Base-by-base conservation (phyloP, 2,797 vertebrate species). In the Dipus sagitta region DNA sequence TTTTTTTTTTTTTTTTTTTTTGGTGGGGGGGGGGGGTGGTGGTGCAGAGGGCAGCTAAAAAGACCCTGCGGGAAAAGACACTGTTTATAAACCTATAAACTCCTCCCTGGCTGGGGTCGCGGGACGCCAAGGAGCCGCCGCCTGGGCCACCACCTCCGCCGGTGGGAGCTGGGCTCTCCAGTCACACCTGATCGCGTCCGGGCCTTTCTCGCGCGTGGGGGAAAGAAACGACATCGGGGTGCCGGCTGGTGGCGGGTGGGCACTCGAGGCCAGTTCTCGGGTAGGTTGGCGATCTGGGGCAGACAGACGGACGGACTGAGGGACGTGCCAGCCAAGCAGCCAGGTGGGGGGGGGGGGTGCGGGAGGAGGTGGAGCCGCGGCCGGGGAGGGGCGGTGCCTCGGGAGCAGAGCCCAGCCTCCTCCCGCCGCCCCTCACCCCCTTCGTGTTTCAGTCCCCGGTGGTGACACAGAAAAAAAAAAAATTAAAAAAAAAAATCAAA, bases 361-460 rank as follows among this genome's bases (percentile, higher is more conserved):
- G 15, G 78, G 38, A 30, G 94, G 93, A 30, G 95, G 96, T 54
- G 96, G 96, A 90, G 96, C 79, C 42, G 79, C 79, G 32, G 79
- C 60, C 52, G 74, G 88, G 79, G 82, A 90, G 95, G 93, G 96
- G 97, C 92, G 96, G 96, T 10, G 91, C 93, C 77, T 52, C 87
- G 64, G 90, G 88, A 52, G 26, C 52, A 0, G 65, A 76, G 96
- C 92, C 81, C 88, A 54, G 92, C 95, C 93, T 93, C 91, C 72
- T 47, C 47, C 47, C 38, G 67, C 81, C 75, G 67, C 81, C 75
- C 80, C 92, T 70, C 24, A 83, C 76, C 80, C 74, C 26, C 28
- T 30, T 32, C 42, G 72, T 24, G 90, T 58, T 24, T 1, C 0
- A 2, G 80, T 65, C 93, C 82, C 67, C 38, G 52, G 85, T 77